Percentiles rank a stretch among this genome's conserved stretches.
Conservation (phyloP, 1,140 invertebrate species). For the Branchinecta lindahli region DNA sequence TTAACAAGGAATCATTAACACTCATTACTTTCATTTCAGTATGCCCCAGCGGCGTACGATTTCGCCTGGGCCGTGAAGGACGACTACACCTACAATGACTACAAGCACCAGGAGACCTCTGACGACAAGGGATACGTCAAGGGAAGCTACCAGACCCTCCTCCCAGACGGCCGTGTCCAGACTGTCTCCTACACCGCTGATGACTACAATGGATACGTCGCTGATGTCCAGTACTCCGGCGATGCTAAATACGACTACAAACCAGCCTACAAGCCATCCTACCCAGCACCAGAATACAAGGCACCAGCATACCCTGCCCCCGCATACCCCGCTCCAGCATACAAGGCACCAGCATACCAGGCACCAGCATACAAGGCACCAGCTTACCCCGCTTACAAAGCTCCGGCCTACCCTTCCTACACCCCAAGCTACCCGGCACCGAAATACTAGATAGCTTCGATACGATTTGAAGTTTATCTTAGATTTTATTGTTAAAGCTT, state of each 20-base stretch:
- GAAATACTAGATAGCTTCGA: no score
- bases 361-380: conserved; percentile 14
- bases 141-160: conserved; percentile 53
- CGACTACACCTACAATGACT: conserved; percentile 48
- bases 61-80: conserved; percentile 57
- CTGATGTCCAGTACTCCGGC: conserved; percentile 23
- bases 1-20: no score
- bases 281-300: conserved; percentile 12
- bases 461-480: no score
- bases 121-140: conserved; percentile 40
- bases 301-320: conserved; percentile 16
- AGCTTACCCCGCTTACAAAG: no score
- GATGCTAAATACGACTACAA: conserved; percentile 19
- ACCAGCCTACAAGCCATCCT: conserved; percentile 12
- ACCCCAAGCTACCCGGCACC: no score
- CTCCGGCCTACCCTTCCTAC: no score
- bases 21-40: not conserved
- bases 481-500: no score
- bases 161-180: conserved; percentile 48
- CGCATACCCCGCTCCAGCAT: conserved; percentile 16
- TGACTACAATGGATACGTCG: conserved; percentile 22
- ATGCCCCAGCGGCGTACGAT: conserved; percentile 36
- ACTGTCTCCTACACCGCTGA: conserved; percentile 22
- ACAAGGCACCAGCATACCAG: conserved; percentile 14
- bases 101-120: conserved; percentile 49